phyloP scores from a whole-genome alignment of 1,140 invertebrate species.

The Harlomillsia oculata region DNA sequence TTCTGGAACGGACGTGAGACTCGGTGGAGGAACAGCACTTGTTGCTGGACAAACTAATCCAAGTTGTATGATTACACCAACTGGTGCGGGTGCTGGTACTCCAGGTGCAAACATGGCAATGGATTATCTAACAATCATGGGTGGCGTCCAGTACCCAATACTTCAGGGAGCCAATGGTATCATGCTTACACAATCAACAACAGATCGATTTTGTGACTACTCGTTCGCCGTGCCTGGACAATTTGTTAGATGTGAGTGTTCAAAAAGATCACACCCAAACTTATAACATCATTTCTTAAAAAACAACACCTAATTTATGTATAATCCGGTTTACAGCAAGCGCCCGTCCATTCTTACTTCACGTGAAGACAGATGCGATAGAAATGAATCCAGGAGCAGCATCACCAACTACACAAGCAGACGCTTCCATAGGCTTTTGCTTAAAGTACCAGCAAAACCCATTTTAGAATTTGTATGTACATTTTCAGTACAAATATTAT shows the following conservation, averaged over 20 bases:
- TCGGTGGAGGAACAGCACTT: constrained; percentile 6
- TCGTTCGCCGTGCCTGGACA: neutral
- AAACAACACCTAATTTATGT: neutral
- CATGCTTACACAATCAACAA: neutral
- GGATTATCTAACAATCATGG: constrained; percentile 28
- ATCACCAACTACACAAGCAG: neutral
- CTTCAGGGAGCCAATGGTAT: neutral
- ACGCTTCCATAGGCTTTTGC: constrained; percentile 29
- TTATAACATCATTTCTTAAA: neutral
- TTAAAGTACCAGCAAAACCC: constrained; percentile 33
- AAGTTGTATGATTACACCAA: neutral
- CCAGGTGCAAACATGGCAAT: neutral
- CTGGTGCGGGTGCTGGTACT: neutral
- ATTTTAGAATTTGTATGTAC: neutral
- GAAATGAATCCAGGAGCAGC: constrained; percentile 1
- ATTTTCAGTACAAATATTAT: too few relatives aligned
- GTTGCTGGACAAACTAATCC: neutral
- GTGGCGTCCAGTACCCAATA: constrained; percentile 12
- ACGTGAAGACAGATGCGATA: constrained; percentile 19
- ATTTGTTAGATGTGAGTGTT: constrained; percentile 24
- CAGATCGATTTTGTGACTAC: constrained; percentile 30
- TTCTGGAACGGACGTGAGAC: constrained; percentile 12
- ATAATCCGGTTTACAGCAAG: constrained; percentile 15
- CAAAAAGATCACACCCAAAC: neutral
- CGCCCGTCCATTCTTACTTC: constrained; percentile 28